Percentiles rank a stretch among this genome's conserved stretches.
phyloP scores from a whole-genome alignment of 2,797 vertebrate species.

The Champsocephalus gunnari region DNA sequence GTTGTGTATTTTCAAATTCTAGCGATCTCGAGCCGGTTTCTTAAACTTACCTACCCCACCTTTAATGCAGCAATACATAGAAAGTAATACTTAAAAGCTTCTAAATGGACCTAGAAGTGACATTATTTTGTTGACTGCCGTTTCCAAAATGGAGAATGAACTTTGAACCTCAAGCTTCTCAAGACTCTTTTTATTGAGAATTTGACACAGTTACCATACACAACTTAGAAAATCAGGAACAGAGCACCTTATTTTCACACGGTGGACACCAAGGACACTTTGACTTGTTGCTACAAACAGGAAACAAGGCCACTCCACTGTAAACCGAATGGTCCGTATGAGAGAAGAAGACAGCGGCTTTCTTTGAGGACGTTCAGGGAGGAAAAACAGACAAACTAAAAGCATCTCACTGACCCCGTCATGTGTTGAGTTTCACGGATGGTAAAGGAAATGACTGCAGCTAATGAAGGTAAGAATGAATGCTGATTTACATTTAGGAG shows the following conservation, averaged over 20 bases:
- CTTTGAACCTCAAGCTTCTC: background rate
- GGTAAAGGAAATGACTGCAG: background rate
- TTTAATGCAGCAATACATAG: no score
- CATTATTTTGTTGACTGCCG: background rate
- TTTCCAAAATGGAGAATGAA: slow-evolving; percentile 33
- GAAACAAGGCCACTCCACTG: slow-evolving; percentile 73
- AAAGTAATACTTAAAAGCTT: background rate
- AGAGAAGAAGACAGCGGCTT: slow-evolving; percentile 55
- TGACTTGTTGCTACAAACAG: slow-evolving; percentile 30
- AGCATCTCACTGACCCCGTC: background rate
- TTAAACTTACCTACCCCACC: no score
- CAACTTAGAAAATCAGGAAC: slow-evolving; percentile 34
- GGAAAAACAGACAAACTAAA: background rate
- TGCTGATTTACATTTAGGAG: background rate
- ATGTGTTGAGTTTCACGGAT: background rate
- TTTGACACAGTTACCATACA: slow-evolving; percentile 57
- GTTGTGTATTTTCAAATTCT: no score
- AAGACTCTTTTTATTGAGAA: slow-evolving; percentile 58
- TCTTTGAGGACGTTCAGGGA: slow-evolving; percentile 14
- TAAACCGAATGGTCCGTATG: slow-evolving; percentile 59
- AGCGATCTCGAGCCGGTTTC: no score
- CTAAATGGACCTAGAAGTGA: background rate
- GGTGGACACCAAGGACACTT: slow-evolving; percentile 61
- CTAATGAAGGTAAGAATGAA: background rate
- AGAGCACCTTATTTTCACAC: slow-evolving; percentile 23